Percentiles rank a stretch among this genome's conserved stretches.
Evolutionary conservation across 2,888 invertebrate genomes (phyloP).

Genomic region (Polyommatus icarus): DNA sequence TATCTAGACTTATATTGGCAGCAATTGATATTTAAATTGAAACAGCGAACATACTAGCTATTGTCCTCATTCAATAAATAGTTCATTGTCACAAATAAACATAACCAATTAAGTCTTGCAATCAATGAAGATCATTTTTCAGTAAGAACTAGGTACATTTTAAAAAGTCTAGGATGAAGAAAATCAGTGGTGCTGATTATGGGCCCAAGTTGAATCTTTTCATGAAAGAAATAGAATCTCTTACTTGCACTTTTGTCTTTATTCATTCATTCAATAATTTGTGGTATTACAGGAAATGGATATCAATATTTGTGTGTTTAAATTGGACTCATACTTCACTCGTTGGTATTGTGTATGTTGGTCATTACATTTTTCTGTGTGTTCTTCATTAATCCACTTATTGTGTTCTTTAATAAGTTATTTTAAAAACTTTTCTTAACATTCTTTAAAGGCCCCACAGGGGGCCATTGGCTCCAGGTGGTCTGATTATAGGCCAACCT

Average conservation of each 20-base stretch:
- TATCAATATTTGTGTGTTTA: slow-evolving; percentile 67
- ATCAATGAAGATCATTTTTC: neutral
- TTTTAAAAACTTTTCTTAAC: neutral
- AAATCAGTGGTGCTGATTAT: neutral
- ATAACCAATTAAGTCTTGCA: neutral
- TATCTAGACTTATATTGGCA: too few species aligned
- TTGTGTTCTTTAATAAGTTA: neutral
- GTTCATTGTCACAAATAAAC: slow-evolving; percentile 14
- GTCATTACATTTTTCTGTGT: slow-evolving; percentile 31
- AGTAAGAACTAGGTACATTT: neutral
- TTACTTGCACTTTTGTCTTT: neutral
- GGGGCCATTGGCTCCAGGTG: too few species aligned
- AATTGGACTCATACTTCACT: slow-evolving; percentile 56
- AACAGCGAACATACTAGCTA: neutral
- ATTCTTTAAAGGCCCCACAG: neutral
- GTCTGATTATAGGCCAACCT: too few species aligned
- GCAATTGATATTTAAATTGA: neutral
- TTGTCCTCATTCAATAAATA: neutral
- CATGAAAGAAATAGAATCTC: too few species aligned
- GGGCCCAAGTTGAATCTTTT: neutral
- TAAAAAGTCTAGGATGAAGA: neutral
- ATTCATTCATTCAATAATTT: slow-evolving; percentile 16
- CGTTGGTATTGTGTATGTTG: slow-evolving; percentile 72
- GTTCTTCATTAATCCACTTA: slow-evolving; percentile 29
- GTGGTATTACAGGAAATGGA: slow-evolving; percentile 62